Base-by-base conservation (phyloP, 2,888 invertebrate genomes). In the Polydrusus cervinus region DNA sequence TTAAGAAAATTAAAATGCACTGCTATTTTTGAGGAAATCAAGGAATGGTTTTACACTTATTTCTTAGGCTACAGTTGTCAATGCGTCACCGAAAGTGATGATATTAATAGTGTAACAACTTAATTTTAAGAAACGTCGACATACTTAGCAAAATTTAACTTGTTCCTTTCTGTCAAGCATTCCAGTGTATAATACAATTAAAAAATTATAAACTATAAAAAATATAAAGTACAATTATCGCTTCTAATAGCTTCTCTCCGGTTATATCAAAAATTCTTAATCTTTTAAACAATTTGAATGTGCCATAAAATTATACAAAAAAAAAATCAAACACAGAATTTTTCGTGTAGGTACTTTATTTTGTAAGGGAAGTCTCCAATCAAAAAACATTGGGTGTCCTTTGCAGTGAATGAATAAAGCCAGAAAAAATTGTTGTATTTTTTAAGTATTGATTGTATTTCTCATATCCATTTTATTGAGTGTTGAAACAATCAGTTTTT, bases 391-490 rank as follows among this genome's bases (percentile, higher is more conserved):
- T 30, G 9, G 8, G 11, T 34, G 16, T 57, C 38, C n/a, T 53
- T 57, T 34, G 30, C n/a, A 16, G 14, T 55, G 34, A 13, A n/a
- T n/a, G 16, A 38, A 13, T 30, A 16, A 38, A 3, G 16, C 16
- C 25, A n/a, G 9, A 30, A 18, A 57, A 57, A 3, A 10, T 3
- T 10, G 14, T 38, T 38, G 57, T 57, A 38, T 57, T 57, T 57
- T 57, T 57, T 6, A 55, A 30, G 8, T n/a, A 57, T 57, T n/a
- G n/a, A n/a, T n/a, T 57, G 57, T 57, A 57, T 57, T 57, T 57
- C 14, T 34, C 57, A 38, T 57, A 38, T 57, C 14, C 34, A 57
- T 57, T 57, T 38, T 57, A 57, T 16, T 38, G 57, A 57, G 57
- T 57, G 57, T 57, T 57, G 8, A 38, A 57, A 51, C 20, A 13